Percentiles rank a stretch among this genome's conserved stretches.
phyloP scores from a whole-genome alignment of 1,140 invertebrate species.

The Camponotus vicinus region DNA sequence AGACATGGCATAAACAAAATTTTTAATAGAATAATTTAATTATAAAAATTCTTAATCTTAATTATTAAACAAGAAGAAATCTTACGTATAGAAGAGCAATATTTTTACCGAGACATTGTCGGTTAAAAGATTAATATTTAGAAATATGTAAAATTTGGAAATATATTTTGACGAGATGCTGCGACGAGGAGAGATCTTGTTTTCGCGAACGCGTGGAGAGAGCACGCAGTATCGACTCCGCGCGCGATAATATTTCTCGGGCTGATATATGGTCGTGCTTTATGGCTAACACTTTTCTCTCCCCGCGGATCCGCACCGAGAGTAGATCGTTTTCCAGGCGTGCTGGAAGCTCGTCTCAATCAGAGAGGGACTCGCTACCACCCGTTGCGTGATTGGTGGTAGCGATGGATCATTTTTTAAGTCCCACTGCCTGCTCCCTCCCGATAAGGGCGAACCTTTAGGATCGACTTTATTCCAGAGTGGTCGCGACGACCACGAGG shows the following conservation, averaged over 20 bases:
- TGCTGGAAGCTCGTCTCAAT: conserved; percentile 78
- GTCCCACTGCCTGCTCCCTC: conserved; percentile 75
- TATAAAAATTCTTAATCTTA: neutral
- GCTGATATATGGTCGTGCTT: conserved; percentile 66
- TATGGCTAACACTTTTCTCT: conserved; percentile 73
- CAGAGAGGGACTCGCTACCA: conserved; percentile 78
- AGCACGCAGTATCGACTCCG: conserved; percentile 60
- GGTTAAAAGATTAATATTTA: neutral
- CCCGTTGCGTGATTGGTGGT: conserved; percentile 83
- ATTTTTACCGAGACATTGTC: conserved; percentile 20
- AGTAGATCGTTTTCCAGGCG: conserved; percentile 73
- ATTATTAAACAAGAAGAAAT: neutral
- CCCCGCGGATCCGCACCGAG: conserved; percentile 64
- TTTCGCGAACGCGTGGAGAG: conserved; percentile 30
- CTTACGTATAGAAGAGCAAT: neutral
- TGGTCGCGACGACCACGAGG: conserved; percentile 59
- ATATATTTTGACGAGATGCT: neutral
- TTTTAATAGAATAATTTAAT: conserved; percentile 1
- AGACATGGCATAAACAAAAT: neutral
- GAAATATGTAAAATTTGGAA: neutral
- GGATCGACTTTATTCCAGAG: conserved; percentile 55
- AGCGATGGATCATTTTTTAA: conserved; percentile 84
- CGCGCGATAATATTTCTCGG: conserved; percentile 56
- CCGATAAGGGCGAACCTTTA: conserved; percentile 77
- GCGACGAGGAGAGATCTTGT: conserved; percentile 8